phyloP scores from a whole-genome alignment of 2,113 vertebrate species.

The Aplodontia rufa region DNA sequence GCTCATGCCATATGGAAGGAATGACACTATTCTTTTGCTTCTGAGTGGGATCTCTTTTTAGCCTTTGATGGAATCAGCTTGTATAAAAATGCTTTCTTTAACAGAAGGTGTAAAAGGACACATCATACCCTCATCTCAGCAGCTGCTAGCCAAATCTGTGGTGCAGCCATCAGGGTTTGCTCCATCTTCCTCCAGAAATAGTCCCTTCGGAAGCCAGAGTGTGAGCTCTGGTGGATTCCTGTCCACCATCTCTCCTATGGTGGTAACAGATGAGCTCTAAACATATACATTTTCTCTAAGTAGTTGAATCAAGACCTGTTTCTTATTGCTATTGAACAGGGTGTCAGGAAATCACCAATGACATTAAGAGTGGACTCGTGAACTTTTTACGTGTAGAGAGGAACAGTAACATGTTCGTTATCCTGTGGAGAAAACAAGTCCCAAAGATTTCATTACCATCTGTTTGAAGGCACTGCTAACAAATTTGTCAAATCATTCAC shows the following conservation, averaged over 20 bases:
- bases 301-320: neutral
- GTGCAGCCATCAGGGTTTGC: neutral
- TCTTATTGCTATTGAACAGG: neutral
- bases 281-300: neutral
- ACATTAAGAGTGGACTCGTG: neutral
- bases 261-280: neutral
- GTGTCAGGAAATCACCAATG: neutral
- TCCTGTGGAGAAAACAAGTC: neutral
- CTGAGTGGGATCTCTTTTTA: slow-evolving; percentile 63
- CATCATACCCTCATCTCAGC: neutral
- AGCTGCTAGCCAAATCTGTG: slow-evolving; percentile 50
- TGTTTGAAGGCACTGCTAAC: neutral
- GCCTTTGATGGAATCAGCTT: slow-evolving; percentile 47
- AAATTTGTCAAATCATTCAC: neutral
- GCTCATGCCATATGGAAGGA: slow-evolving; percentile 64
- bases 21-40: slow-evolving; percentile 51
- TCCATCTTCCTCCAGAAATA: neutral
- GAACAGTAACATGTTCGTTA: neutral
- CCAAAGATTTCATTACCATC: neutral
- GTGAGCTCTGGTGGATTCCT: neutral
- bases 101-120: slow-evolving; percentile 56
- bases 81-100: slow-evolving; percentile 60
- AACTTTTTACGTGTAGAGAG: neutral
- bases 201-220: neutral
- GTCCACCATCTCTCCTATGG: neutral